Conservation (phyloP, 2,888 invertebrate species). For the Anthoptus insignis region DNA sequence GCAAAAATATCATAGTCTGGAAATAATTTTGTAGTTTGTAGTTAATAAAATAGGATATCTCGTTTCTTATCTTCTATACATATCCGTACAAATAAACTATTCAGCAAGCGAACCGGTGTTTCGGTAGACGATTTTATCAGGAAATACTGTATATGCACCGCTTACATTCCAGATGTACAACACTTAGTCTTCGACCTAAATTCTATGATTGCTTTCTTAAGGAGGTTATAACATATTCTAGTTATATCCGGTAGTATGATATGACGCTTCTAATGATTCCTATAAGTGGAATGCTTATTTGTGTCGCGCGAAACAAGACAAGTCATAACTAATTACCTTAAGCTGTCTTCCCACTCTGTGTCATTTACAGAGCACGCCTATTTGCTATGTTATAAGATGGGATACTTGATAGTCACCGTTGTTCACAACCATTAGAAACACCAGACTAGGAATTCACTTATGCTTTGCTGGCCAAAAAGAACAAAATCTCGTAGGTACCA, state of each 20-base stretch:
- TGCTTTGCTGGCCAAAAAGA: too few relatives aligned
- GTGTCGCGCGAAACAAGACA: not conserved
- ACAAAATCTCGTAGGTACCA: too few relatives aligned
- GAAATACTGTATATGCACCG: constrained; percentile 49
- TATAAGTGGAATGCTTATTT: not conserved
- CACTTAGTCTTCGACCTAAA: constrained; percentile 17
- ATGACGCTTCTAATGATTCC: not conserved
- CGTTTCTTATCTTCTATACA: too few relatives aligned
- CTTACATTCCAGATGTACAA: constrained; percentile 10
- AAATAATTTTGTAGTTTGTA: not conserved
- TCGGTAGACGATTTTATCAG: constrained; percentile 16
- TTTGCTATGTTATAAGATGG: too few relatives aligned
- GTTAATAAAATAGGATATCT: not conserved
- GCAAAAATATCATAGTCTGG: too few relatives aligned
- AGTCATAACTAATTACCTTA: constrained; percentile 1
- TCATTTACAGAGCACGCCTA: too few relatives aligned
- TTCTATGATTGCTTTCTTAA: constrained; percentile 18
- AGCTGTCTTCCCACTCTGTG: too few relatives aligned
- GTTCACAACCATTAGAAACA: too few relatives aligned
- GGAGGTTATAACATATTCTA: not conserved
- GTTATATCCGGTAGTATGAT: not conserved
- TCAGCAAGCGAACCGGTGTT: not conserved
- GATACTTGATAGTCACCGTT: too few relatives aligned
- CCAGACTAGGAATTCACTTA: too few relatives aligned
- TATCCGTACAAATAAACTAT: too few relatives aligned